A percentile compares a stretch with the other conserved stretches of the same genome.
Conservation (phyloP, 1,140 invertebrate species). For the Tetramorium simillimum region DNA sequence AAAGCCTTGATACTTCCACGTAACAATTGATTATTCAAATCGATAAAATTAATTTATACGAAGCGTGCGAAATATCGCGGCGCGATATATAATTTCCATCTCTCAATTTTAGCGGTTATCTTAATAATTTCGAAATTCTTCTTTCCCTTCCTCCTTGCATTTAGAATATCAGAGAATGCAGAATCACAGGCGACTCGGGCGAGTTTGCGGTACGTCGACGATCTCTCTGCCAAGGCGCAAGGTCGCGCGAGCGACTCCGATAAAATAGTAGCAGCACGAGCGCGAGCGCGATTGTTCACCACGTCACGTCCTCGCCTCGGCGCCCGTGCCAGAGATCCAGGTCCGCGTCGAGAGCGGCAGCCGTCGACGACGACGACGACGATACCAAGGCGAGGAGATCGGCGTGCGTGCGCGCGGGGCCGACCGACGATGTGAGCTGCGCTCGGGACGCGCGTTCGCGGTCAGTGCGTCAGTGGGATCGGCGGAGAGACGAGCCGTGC, state of each 20-base stretch:
- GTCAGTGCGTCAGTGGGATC: not conserved
- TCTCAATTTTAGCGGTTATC: too few species aligned
- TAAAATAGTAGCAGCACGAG: conserved; percentile 20
- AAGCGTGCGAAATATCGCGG: too few species aligned
- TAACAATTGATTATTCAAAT: too few species aligned
- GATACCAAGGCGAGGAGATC: not conserved
- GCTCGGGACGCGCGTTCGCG: not conserved
- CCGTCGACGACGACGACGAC: not conserved
- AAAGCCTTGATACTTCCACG: too few species aligned
- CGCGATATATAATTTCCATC: too few species aligned
- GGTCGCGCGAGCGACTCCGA: not conserved
- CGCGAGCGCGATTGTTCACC: not conserved
- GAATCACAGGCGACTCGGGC: not conserved
- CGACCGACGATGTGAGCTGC: not conserved
- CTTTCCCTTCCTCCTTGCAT: not conserved
- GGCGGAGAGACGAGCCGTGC: not conserved
- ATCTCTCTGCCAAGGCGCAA: not conserved
- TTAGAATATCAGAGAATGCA: not conserved
- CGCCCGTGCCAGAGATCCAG: not conserved
- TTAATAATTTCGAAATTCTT: not conserved
- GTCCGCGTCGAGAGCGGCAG: not conserved
- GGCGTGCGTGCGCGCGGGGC: not conserved
- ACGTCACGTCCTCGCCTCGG: not conserved
- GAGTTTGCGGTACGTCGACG: not conserved
- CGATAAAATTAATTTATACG: too few species aligned